Conservation (phyloP, 1,140 invertebrate species). For the Bombus ignitus region DNA sequence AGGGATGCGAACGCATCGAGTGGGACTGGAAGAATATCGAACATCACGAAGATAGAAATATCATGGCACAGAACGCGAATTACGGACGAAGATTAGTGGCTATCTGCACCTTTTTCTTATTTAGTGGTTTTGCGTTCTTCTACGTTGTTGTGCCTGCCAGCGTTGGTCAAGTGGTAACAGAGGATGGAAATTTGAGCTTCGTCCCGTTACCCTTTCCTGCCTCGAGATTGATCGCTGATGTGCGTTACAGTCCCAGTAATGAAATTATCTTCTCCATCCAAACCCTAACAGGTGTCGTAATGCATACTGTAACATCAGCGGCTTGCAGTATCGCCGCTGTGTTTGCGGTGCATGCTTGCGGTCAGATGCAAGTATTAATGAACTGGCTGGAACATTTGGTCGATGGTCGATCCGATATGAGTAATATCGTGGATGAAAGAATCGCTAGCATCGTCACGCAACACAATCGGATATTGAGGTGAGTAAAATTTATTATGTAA, state of each 20-base stretch:
- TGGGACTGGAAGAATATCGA: slow-evolving; percentile 66
- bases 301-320: slow-evolving; percentile 53
- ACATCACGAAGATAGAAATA: background rate
- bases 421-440: slow-evolving; percentile 33
- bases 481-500: background rate
- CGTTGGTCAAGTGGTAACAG: background rate
- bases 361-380: slow-evolving; percentile 69
- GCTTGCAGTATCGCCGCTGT: slow-evolving; percentile 62
- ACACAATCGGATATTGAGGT: slow-evolving; percentile 65
- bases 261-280: slow-evolving; percentile 62
- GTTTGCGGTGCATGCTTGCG: slow-evolving; percentile 70
- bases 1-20: slow-evolving; percentile 63
- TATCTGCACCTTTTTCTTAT: slow-evolving; percentile 43
- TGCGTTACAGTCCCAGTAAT: slow-evolving; percentile 47
- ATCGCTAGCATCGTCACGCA: slow-evolving; percentile 63
- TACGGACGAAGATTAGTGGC: slow-evolving; percentile 32
- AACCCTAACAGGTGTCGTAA: slow-evolving; percentile 44
- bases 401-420: slow-evolving; percentile 15
- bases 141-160: slow-evolving; percentile 20
- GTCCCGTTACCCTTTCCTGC: slow-evolving; percentile 62
- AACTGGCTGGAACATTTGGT: slow-evolving; percentile 43
- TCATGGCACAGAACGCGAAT: slow-evolving; percentile 45
- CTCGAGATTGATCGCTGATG: slow-evolving; percentile 52
- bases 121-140: slow-evolving; percentile 21
- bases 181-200: slow-evolving; percentile 19